A percentile compares a stretch with the other conserved stretches of the same genome.
These are phyloP conservation scores for Holothuria leucospilota DNA, from an alignment of 53 echinoderm and acorn worm genomes.

Conservation along the genomic window DNA sequence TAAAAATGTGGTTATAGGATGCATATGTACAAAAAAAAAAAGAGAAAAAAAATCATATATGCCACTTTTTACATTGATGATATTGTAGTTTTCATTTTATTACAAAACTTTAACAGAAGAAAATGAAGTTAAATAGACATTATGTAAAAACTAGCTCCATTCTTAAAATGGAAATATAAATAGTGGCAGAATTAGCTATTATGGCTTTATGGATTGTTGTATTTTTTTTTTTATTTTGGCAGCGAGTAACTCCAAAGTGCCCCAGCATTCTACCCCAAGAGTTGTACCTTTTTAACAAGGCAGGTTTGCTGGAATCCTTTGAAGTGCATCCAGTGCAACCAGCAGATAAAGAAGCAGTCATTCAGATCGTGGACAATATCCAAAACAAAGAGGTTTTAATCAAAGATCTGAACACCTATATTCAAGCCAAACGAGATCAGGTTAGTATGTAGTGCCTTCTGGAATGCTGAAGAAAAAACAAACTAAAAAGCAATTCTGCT, in stretches of 20 bases:
- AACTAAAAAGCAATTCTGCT: too few relatives aligned
- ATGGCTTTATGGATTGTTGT: not conserved
- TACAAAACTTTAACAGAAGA: too few relatives aligned
- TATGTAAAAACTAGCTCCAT: too few relatives aligned
- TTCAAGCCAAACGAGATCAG: slow-evolving; percentile 84
- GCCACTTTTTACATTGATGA: too few relatives aligned
- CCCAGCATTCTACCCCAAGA: slow-evolving; percentile 96
- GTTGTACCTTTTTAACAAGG: slow-evolving; percentile 90
- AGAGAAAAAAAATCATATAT: too few relatives aligned
- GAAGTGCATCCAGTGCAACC: slow-evolving; percentile 79
- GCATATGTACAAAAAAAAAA: too few relatives aligned
- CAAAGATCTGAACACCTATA: slow-evolving; percentile 78
- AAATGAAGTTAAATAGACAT: too few relatives aligned
- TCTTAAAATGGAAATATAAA: too few relatives aligned
- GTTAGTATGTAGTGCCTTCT: slow-evolving; percentile 52
- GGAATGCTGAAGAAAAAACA: too few relatives aligned
- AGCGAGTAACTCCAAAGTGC: slow-evolving; percentile 95
- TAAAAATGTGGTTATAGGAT: too few relatives aligned
- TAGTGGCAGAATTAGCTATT: not conserved
- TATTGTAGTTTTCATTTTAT: too few relatives aligned
- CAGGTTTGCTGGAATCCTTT: slow-evolving; percentile 89
- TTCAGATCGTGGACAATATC: slow-evolving; percentile 66
- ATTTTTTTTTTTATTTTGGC: not conserved
- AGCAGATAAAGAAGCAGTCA: slow-evolving; percentile 70
- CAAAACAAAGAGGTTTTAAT: slow-evolving; percentile 80